Evolutionary conservation across 2,888 invertebrate species (phyloP).

Genomic region (Schizaphis graminum): DNA sequence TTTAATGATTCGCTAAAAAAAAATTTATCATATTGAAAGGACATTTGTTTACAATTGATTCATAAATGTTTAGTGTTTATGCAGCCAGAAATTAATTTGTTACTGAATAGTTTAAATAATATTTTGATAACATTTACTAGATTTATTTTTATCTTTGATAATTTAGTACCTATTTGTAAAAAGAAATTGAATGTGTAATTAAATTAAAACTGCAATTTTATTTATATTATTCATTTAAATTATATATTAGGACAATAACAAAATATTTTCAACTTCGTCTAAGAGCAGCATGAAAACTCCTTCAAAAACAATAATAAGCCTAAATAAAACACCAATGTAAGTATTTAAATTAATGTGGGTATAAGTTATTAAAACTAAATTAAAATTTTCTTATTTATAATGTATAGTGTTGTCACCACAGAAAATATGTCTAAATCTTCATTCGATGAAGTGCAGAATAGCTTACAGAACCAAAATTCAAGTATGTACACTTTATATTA

Average conservation of each 20-base stretch:
- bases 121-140: background rate
- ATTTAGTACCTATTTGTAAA: background rate
- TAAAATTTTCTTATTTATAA: background rate
- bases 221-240: background rate
- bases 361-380: background rate
- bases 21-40: background rate
- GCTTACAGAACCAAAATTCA: slow-evolving; percentile 12
- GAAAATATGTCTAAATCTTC: slow-evolving; percentile 38
- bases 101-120: background rate
- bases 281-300: background rate
- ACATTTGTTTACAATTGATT: background rate
- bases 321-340: slow-evolving; percentile 55
- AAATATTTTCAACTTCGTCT: slow-evolving; percentile 6
- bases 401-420: slow-evolving; percentile 9
- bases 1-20: background rate
- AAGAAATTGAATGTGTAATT: background rate
- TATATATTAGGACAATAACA: slow-evolving; percentile 8
- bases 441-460: slow-evolving; percentile 45
- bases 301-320: slow-evolving; percentile 12
- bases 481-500: slow-evolving; percentile 16
- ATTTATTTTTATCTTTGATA: background rate
- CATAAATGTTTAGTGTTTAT: background rate
- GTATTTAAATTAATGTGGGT: slow-evolving; percentile 8
- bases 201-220: background rate
- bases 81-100: background rate